Evolutionary conservation across 2,113 vertebrate species (phyloP).

Genomic region (Chaetura pelagica): DNA sequence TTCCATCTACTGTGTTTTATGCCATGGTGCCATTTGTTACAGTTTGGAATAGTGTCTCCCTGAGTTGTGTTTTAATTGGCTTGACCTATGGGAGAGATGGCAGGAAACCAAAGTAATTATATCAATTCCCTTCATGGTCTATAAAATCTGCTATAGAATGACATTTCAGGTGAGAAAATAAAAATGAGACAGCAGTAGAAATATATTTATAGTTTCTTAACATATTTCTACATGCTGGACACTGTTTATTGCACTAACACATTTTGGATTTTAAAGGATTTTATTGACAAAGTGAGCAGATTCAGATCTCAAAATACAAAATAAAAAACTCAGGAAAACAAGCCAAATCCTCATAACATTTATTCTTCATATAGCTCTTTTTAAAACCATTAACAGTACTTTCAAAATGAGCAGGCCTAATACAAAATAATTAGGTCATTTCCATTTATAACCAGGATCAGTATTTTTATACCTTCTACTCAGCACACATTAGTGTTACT

Average conservation of each 20-base stretch:
- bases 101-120: slow-evolving; percentile 75
- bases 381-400: background rate
- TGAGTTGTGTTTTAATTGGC: slow-evolving; percentile 74
- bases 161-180: slow-evolving; percentile 19
- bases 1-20: slow-evolving; percentile 42
- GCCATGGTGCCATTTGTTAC: slow-evolving; percentile 69
- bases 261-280: background rate
- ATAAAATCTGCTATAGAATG: slow-evolving; percentile 51
- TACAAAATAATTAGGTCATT: background rate
- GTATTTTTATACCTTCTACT: background rate
- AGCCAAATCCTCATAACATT: background rate
- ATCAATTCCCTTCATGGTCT: slow-evolving; percentile 61
- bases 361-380: background rate
- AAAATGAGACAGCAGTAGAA: background rate
- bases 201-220: background rate
- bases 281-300: background rate
- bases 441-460: background rate
- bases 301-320: background rate
- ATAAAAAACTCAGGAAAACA: background rate
- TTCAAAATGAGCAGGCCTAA: background rate
- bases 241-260: background rate
- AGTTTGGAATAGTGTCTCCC: slow-evolving; percentile 57
- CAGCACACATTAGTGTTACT: background rate
- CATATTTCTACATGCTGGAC: background rate
- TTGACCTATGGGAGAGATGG: slow-evolving; percentile 76